Percentiles rank a stretch among this genome's conserved stretches.
These are phyloP conservation scores for Trididemnum nubilum DNA, from an alignment of 23 tunicate species.

Conservation along the genomic window DNA sequence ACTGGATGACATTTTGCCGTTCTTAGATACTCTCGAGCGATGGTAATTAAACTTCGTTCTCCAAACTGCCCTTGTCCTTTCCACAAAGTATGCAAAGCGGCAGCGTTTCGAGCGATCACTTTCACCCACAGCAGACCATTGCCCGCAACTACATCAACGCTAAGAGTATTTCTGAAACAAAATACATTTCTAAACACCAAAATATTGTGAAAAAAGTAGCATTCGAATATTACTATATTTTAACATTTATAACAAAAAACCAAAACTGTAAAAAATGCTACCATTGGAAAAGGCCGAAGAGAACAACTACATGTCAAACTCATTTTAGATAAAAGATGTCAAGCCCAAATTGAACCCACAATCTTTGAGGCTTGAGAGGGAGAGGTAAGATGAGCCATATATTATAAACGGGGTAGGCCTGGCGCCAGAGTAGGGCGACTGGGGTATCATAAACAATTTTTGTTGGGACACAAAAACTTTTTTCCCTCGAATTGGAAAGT, in stretches of 20 bases:
- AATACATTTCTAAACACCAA: slow-evolving; percentile 14
- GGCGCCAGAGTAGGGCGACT: too few species aligned
- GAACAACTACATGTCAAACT: too few species aligned
- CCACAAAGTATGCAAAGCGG: slow-evolving; percentile 44
- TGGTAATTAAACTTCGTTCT: slow-evolving; percentile 55
- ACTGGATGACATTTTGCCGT: slow-evolving; percentile 42
- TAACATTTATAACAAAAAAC: background rate
- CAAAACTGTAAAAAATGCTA: too few species aligned
- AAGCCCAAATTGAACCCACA: too few species aligned
- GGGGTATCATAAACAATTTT: too few species aligned
- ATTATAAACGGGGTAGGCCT: too few species aligned
- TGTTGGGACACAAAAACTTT: too few species aligned
- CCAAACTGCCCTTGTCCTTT: slow-evolving; percentile 81
- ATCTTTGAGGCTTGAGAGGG: too few species aligned
- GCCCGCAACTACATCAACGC: slow-evolving; percentile 75
- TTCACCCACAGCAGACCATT: slow-evolving; percentile 69
- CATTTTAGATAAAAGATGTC: too few species aligned
- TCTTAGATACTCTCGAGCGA: slow-evolving; percentile 43
- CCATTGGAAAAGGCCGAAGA: too few species aligned
- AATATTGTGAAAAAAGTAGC: background rate
- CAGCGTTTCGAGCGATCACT: slow-evolving; percentile 68
- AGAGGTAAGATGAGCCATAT: too few species aligned
- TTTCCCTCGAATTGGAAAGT: too few species aligned
- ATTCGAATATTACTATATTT: background rate
- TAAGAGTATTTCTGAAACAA: slow-evolving; percentile 34